A percentile compares a stretch with the other conserved stretches of the same genome.
These are phyloP conservation scores for Muscicapa striata DNA, from an alignment of 2,797 vertebrate genomes.

Conservation along the genomic window DNA sequence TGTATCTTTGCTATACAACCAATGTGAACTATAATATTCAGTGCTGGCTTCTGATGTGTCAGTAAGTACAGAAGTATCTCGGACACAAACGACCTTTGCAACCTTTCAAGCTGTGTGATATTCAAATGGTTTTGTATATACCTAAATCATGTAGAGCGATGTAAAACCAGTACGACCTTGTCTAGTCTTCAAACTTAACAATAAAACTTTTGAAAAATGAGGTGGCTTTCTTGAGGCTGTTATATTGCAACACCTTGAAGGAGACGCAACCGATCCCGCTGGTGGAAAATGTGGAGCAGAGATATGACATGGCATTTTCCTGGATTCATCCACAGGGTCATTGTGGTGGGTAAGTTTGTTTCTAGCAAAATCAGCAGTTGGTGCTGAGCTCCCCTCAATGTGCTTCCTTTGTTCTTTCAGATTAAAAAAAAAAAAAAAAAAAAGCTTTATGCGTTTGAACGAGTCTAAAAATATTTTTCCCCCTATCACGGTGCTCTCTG, in stretches of 20 bases:
- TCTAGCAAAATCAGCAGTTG: background rate
- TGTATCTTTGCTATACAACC: slow-evolving; percentile 73
- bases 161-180: slow-evolving; percentile 83
- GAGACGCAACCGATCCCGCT: background rate
- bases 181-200: slow-evolving; percentile 85
- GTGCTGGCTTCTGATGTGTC: slow-evolving; percentile 75
- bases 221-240: slow-evolving; percentile 52
- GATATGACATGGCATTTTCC: background rate
- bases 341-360: slow-evolving; percentile 16
- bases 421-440: background rate
- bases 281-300: background rate
- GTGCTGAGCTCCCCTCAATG: background rate
- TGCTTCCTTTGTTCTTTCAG: slow-evolving; percentile 11
- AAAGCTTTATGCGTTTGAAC: background rate
- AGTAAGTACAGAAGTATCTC: slow-evolving; percentile 73
- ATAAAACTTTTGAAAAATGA: slow-evolving; percentile 85
- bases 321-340: background rate
- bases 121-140: slow-evolving; percentile 83
- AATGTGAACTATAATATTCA: slow-evolving; percentile 73
- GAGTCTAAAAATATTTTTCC: background rate
- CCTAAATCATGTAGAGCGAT: slow-evolving; percentile 80
- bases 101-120: slow-evolving; percentile 81
- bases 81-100: slow-evolving; percentile 78
- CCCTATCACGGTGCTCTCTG: background rate
- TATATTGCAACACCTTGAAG: slow-evolving; percentile 49